A percentile compares a stretch with the other conserved stretches of the same genome.
These are phyloP conservation scores for Lontra canadensis DNA, from an alignment of 2,113 vertebrate genomes.

Conservation along the genomic window DNA sequence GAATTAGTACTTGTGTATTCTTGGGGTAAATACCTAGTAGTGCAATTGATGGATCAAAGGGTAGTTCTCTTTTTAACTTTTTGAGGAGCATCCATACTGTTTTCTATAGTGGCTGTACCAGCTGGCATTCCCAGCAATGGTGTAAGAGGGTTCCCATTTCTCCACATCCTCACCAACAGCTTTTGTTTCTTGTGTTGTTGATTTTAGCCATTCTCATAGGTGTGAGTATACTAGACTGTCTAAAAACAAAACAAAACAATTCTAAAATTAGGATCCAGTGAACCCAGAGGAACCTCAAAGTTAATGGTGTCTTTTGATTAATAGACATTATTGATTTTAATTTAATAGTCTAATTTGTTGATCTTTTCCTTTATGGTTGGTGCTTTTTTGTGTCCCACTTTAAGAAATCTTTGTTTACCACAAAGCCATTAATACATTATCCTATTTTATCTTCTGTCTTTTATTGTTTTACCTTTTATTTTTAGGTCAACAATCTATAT, in stretches of 20 bases:
- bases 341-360: background rate
- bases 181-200: background rate
- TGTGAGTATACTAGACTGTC: background rate
- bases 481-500: constrained; percentile 20
- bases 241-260: background rate
- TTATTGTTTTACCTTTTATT: constrained; percentile 31
- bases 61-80: background rate
- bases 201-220: background rate
- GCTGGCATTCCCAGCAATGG: background rate
- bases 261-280: background rate
- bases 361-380: background rate
- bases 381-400: constrained; percentile 41
- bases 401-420: constrained; percentile 25
- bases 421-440: background rate
- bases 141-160: background rate
- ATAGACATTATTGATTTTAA: constrained; percentile 36
- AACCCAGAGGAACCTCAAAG: background rate
- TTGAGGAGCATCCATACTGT: background rate
- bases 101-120: background rate
- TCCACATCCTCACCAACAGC: background rate
- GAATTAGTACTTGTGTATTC: background rate
- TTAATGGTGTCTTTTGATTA: constrained; percentile 17
- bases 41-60: background rate
- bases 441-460: background rate
- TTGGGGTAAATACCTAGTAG: background rate